Conservation (phyloP, 23 tunicate genomes). For the Styela clava region DNA sequence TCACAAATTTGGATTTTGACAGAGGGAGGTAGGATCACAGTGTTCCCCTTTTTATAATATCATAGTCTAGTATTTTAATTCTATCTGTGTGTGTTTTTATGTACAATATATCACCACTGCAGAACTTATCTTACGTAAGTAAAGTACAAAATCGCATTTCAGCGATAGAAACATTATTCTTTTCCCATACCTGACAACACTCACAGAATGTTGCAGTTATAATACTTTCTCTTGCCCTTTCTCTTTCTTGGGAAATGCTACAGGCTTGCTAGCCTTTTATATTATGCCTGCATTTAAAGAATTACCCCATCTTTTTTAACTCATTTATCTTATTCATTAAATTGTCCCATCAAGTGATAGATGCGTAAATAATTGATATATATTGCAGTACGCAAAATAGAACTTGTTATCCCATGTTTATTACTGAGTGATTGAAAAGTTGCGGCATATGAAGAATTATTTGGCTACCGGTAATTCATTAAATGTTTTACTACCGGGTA, state of each 20-base stretch:
- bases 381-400: background rate
- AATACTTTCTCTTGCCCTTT: background rate
- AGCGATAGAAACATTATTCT: slow-evolving; percentile 19
- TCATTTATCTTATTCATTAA: too few species aligned
- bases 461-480: too few species aligned
- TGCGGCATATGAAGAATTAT: too few species aligned
- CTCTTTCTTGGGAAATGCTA: background rate
- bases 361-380: background rate
- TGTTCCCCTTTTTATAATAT: background rate
- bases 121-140: slow-evolving; percentile 34
- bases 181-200: background rate
- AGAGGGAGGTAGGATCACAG: slow-evolving; percentile 10
- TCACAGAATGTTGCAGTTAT: background rate
- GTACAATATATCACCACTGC: background rate
- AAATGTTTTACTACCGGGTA: too few species aligned
- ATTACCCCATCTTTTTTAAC: too few species aligned
- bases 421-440: too few species aligned
- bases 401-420: background rate
- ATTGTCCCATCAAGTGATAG: background rate
- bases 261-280: background rate
- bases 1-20: background rate
- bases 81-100: slow-evolving; percentile 24
- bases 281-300: background rate
- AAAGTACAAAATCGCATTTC: background rate
- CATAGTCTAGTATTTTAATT: slow-evolving; percentile 4